Percentiles rank a stretch among this genome's conserved stretches.
These are phyloP conservation scores for Branchipolynoe longqiensis DNA, from an alignment of 2,888 invertebrate genomes.

Conservation along the genomic window DNA sequence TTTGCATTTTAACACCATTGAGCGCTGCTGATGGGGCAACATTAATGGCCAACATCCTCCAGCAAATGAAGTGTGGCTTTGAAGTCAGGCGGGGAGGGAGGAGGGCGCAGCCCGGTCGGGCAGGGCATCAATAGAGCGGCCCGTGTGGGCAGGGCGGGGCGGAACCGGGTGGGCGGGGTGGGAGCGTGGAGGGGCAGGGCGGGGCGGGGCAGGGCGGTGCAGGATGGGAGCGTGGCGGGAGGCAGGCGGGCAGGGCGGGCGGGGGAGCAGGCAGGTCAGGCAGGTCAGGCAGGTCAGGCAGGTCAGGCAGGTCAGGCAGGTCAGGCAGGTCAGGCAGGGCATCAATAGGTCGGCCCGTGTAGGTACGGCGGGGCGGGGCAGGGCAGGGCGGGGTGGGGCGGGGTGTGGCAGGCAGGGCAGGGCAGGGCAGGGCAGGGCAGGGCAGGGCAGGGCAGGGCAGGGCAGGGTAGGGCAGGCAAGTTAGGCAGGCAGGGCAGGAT, in stretches of 20 bases:
- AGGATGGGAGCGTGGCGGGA: constrained; percentile 29
- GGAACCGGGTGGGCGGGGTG: background rate
- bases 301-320: background rate
- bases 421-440: background rate
- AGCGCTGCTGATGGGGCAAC: constrained; percentile 43
- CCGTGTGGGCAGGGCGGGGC: too few species aligned
- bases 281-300: background rate
- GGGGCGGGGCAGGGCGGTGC: background rate
- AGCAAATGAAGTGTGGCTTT: constrained; percentile 32
- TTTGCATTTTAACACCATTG: constrained; percentile 57
- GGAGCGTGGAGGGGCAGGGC: background rate
- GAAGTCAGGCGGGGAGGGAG: constrained; percentile 33
- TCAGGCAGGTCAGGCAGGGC: too few species aligned
- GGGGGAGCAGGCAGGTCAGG: constrained; percentile 39
- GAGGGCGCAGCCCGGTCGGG: too few species aligned
- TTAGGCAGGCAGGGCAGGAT: constrained; percentile 1
- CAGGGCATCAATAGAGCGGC: too few species aligned
- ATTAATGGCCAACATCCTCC: constrained; percentile 48
- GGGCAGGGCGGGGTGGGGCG: background rate
- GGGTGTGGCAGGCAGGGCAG: background rate
- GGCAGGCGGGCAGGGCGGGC: constrained; percentile 45
- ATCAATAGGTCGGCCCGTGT: too few species aligned
- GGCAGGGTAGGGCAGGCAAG: constrained; percentile 20
- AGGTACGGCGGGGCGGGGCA: background rate
- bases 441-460: background rate